Percentiles rank a stretch among this genome's conserved stretches.
phyloP scores from a whole-genome alignment of 2,113 vertebrate species.

The Acrocephalus arundinaceus region DNA sequence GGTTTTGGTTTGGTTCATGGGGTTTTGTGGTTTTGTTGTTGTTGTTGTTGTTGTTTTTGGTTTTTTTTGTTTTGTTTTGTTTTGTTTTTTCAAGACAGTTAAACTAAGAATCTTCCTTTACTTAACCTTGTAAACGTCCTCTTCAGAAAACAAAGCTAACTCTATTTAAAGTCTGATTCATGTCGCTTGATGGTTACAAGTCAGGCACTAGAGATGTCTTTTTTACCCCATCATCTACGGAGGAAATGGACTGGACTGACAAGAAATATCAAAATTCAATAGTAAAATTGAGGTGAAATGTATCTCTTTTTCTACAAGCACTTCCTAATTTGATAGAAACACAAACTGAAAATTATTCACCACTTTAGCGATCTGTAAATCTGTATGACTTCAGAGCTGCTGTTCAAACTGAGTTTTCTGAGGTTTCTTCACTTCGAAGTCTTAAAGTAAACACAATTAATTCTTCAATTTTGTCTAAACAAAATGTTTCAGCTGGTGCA shows the following conservation, averaged over 20 bases:
- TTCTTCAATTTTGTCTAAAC: neutral
- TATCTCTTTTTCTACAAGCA: neutral
- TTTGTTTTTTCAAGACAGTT: neutral
- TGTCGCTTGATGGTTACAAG: neutral
- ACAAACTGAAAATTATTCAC: neutral
- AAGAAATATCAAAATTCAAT: neutral
- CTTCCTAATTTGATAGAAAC: neutral
- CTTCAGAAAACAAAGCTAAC: neutral
- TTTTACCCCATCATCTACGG: neutral
- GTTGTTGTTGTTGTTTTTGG: neutral
- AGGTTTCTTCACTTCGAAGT: neutral
- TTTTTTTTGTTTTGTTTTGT: too few species aligned
- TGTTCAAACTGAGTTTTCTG: neutral
- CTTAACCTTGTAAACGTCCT: neutral
- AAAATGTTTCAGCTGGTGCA: neutral
- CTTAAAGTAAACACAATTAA: neutral
- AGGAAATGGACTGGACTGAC: neutral
- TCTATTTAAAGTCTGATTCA: neutral
- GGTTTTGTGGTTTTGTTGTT: too few species aligned
- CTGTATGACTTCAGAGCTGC: neutral
- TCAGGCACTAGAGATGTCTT: neutral
- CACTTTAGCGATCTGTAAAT: neutral
- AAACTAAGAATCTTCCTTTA: neutral
- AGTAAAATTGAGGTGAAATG: neutral
- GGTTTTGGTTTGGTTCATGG: fast-evolving